phyloP scores from a whole-genome alignment of 2,888 invertebrate genomes.

The Globia sparganii region DNA sequence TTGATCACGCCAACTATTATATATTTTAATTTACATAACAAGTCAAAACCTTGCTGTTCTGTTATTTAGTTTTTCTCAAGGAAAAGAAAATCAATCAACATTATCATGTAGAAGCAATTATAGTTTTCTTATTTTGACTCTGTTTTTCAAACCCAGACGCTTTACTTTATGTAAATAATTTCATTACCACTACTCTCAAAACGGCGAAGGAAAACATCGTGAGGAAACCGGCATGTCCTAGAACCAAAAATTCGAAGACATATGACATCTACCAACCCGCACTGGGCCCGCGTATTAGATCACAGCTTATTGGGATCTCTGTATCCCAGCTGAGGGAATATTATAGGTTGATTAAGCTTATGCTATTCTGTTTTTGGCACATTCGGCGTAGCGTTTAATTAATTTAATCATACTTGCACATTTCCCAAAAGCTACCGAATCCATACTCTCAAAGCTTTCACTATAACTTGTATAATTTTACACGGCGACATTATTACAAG shows the following conservation, averaged over 20 bases:
- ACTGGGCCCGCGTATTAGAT: neutral
- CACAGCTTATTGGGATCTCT: neutral
- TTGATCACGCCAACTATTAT: constrained; percentile 19
- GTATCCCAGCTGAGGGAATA: neutral
- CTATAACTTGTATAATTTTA: neutral
- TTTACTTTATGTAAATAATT: neutral
- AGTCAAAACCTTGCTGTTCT: neutral
- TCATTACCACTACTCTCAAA: neutral
- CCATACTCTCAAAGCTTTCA: neutral
- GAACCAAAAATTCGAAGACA: neutral
- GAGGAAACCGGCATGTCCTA: neutral
- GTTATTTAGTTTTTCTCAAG: neutral
- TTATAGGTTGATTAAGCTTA: too few species aligned
- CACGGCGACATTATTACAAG: neutral
- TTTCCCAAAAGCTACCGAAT: neutral
- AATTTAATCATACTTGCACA: neutral
- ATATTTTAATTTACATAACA: neutral
- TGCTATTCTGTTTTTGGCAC: neutral
- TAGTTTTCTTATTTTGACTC: neutral
- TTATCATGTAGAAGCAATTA: neutral
- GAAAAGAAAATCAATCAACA: neutral
- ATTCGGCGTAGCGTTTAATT: neutral
- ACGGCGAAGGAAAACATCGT: neutral
- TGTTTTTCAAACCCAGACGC: neutral
- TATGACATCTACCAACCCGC: neutral